Evolutionary conservation across 2,113 vertebrate species (phyloP).

Genomic region (Corynorhinus townsendii): DNA sequence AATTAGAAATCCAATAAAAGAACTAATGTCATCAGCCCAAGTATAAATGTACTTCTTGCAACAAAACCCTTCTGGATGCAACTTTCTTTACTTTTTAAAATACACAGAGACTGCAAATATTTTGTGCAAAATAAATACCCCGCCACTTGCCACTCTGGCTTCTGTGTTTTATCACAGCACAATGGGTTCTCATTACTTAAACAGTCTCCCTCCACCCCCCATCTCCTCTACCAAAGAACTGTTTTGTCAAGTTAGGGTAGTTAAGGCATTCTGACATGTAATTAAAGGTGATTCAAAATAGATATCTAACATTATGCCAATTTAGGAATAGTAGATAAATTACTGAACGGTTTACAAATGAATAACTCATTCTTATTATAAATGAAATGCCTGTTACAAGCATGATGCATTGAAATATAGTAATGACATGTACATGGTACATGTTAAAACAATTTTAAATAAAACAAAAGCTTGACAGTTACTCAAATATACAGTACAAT

Average conservation of each 20-base stretch:
- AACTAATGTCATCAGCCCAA: conserved; percentile 57
- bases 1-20: conserved; percentile 43
- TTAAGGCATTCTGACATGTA: conserved; percentile 87
- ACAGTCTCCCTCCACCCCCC: conserved; percentile 45
- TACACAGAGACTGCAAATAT: conserved; percentile 66
- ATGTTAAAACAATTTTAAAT: conserved; percentile 87
- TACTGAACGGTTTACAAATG: conserved; percentile 81
- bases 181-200: conserved; percentile 50
- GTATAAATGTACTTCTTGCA: conserved; percentile 41
- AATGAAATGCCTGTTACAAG: conserved; percentile 92
- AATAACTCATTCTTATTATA: conserved; percentile 80
- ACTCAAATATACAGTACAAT: conserved; percentile 89
- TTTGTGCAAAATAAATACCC: conserved; percentile 81
- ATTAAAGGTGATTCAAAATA: conserved; percentile 81
- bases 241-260: conserved; percentile 82
- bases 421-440: conserved; percentile 90
- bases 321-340: conserved; percentile 83
- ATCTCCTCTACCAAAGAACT: conserved; percentile 64
- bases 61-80: conserved; percentile 67
- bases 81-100: conserved; percentile 69
- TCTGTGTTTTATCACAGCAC: conserved; percentile 39
- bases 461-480: conserved; percentile 82
- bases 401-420: conserved; percentile 85
- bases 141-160: conserved; percentile 54
- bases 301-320: conserved; percentile 78